Evolutionary conservation across 1,140 invertebrate species (phyloP).

Genomic region (Drosophila ohnishii): DNA sequence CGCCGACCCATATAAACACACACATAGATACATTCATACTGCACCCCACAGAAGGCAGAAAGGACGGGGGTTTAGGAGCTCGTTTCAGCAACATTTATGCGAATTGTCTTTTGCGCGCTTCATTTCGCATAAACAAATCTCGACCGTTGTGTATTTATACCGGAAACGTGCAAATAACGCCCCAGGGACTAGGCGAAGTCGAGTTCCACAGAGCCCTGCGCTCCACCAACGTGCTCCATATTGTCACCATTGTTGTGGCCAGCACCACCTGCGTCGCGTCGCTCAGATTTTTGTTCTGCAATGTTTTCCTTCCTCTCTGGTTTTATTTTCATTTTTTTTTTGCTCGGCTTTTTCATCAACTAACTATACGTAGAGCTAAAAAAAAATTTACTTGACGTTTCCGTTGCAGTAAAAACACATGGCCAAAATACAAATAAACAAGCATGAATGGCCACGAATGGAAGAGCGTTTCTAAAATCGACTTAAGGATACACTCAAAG

Average conservation of each 20-base stretch:
- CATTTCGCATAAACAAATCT: slow-evolving; percentile 81
- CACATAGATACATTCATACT: not conserved
- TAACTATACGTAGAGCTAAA: slow-evolving; percentile 68
- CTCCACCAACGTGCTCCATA: slow-evolving; percentile 40
- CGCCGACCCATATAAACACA: slow-evolving; percentile 59
- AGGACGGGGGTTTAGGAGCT: slow-evolving; percentile 6
- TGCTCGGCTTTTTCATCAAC: slow-evolving; percentile 66
- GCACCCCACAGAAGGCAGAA: not conserved
- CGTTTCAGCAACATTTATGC: slow-evolving; percentile 70
- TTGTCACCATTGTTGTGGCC: slow-evolving; percentile 64
- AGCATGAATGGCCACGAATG: slow-evolving; percentile 16
- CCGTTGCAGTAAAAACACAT: slow-evolving; percentile 80
- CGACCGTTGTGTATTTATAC: slow-evolving; percentile 79
- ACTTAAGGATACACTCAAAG: slow-evolving; percentile 16
- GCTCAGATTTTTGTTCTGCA: slow-evolving; percentile 57
- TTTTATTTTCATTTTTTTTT: slow-evolving; percentile 8
- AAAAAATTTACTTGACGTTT: slow-evolving; percentile 77
- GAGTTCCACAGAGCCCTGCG: slow-evolving; percentile 43
- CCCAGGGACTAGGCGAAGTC: slow-evolving; percentile 76
- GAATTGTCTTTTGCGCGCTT: slow-evolving; percentile 80
- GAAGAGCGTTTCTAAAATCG: not conserved
- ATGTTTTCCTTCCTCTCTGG: slow-evolving; percentile 23
- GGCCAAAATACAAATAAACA: slow-evolving; percentile 74
- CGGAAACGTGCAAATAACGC: slow-evolving; percentile 80
- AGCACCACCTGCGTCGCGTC: slow-evolving; percentile 42